Conservation (phyloP, 2,888 invertebrate genomes). For the Rotaria socialis region DNA sequence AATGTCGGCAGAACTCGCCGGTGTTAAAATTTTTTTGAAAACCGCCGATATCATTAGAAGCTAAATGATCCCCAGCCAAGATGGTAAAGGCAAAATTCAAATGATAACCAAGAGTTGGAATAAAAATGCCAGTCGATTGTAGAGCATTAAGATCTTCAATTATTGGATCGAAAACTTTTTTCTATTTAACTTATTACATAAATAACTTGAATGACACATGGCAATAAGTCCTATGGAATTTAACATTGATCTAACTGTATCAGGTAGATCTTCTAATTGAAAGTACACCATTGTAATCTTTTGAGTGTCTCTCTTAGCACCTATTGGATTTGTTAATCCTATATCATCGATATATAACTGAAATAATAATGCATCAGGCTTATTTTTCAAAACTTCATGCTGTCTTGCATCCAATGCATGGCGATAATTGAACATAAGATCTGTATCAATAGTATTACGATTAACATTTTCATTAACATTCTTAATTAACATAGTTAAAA, state of each 20-base stretch:
- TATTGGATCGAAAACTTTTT: background rate
- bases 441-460: background rate
- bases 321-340: background rate
- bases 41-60: background rate
- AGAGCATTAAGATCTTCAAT: background rate
- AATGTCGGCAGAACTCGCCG: background rate
- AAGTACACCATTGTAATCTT: background rate
- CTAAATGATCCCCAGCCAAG: background rate
- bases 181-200: background rate
- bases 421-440: background rate
- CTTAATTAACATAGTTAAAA: background rate
- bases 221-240: background rate
- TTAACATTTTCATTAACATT: background rate
- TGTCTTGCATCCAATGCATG: background rate
- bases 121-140: background rate
- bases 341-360: background rate
- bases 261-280: background rate
- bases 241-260: background rate
- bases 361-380: background rate
- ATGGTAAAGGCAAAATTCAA: background rate
- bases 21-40: background rate
- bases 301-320: background rate
- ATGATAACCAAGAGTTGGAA: background rate
- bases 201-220: background rate
- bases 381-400: background rate